These are phyloP conservation scores for Peromyscus attwateri DNA, from an alignment of 2,797 vertebrate species.

Conservation along the genomic window DNA sequence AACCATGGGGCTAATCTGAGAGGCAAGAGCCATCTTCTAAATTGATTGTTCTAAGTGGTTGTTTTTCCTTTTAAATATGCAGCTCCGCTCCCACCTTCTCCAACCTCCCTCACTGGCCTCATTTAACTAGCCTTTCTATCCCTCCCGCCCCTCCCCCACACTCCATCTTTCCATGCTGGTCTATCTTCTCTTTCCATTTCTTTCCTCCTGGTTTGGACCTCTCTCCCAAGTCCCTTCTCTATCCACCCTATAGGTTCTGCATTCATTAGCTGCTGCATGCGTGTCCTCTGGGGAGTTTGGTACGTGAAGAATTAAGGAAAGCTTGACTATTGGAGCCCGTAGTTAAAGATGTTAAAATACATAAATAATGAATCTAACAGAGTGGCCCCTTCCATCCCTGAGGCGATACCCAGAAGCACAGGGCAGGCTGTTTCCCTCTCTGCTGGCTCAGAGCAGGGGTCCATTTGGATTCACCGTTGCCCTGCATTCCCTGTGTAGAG, in stretches of 20 bases:
- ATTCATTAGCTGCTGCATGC: conserved; percentile 87
- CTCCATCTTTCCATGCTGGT: conserved; percentile 66
- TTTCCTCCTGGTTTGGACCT: conserved; percentile 36
- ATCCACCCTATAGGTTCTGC: conserved; percentile 78
- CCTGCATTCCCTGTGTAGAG: conserved; percentile 96
- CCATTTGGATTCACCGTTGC: conserved; percentile 93
- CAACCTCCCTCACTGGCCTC: conserved; percentile 76
- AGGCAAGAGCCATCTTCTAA: not conserved
- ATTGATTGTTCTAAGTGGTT: conserved; percentile 55
- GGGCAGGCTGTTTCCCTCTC: not conserved
- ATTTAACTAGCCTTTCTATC: conserved; percentile 64
- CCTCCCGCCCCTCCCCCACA: fast-evolving
- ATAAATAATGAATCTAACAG: not conserved
- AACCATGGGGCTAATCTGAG: not conserved
- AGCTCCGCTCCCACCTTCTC: conserved; percentile 66
- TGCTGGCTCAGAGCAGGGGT: conserved; percentile 38
- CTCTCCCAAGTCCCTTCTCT: conserved; percentile 18
- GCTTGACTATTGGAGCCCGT: conserved; percentile 57
- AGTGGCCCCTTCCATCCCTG: not conserved
- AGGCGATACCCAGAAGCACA: not conserved
- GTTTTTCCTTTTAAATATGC: conserved; percentile 91
- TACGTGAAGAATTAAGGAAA: conserved; percentile 72
- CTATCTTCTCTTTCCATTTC: conserved; percentile 65
- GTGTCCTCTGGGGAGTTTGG: conserved; percentile 86
- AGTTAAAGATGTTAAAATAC: not conserved